Conservation (phyloP, 1,140 invertebrate species). For the Macrobrachium rosenbergii region DNA sequence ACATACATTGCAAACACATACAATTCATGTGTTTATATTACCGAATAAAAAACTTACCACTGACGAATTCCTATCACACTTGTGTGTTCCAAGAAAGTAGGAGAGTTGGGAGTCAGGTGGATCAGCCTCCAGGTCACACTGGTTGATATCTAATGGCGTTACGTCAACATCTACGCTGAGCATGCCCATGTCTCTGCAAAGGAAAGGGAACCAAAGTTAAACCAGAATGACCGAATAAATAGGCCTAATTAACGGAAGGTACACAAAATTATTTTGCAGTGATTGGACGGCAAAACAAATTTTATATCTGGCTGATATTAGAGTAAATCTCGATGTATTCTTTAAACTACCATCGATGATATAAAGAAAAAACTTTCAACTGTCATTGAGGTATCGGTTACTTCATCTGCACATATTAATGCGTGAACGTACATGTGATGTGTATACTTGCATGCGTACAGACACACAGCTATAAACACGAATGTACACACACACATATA, state of each 20-base stretch:
- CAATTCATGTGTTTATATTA: background rate
- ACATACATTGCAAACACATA: background rate
- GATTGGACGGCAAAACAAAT: too few relatives aligned
- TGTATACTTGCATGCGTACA: background rate
- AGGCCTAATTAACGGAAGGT: background rate
- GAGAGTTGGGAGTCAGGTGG: background rate
- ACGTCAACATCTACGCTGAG: slow-evolving; percentile 45
- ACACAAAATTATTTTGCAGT: background rate
- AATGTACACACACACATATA: slow-evolving; percentile 8
- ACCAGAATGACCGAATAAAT: too few relatives aligned
- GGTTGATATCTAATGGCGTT: slow-evolving; percentile 42
- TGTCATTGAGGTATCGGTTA: too few relatives aligned
- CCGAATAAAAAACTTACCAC: slow-evolving; percentile 28
- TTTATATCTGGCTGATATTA: background rate
- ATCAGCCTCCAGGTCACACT: slow-evolving; percentile 30
- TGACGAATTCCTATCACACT: slow-evolving; percentile 40
- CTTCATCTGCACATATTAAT: too few relatives aligned
- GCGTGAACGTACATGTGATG: too few relatives aligned
- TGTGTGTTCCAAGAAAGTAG: slow-evolving; percentile 47
- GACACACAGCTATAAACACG: background rate
- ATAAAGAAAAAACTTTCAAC: too few relatives aligned
- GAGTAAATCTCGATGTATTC: background rate
- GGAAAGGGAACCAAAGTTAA: background rate
- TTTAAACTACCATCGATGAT: too few relatives aligned
- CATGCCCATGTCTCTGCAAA: slow-evolving; percentile 10